These are phyloP conservation scores for Pseudorhiza aurosa DNA, from an alignment of 30 jellyfish, hydroid and myxozoan species.

Conservation along the genomic window DNA sequence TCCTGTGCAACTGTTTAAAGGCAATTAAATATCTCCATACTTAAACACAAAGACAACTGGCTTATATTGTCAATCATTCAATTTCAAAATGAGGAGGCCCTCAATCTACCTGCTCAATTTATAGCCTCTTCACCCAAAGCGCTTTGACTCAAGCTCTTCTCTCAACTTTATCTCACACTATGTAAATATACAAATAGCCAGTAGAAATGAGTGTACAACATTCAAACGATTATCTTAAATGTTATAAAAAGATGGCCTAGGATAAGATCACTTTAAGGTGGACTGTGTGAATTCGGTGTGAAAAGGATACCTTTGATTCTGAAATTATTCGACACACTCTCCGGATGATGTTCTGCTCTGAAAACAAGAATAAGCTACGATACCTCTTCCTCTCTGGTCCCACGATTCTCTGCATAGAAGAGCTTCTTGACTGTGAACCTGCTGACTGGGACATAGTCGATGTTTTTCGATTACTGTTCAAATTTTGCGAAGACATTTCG, in stretches of 20 bases:
- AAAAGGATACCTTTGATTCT: conserved; percentile 75
- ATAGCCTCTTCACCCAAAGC: background rate
- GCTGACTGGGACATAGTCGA: conserved; percentile 73
- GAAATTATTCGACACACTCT: conserved; percentile 72
- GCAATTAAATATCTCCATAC: background rate
- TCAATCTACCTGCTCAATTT: background rate
- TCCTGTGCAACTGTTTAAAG: background rate
- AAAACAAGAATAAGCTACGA: conserved; percentile 61
- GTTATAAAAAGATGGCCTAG: too few species aligned
- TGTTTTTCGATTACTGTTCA: conserved; percentile 54
- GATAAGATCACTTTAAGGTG: too few species aligned
- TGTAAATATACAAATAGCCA: too few species aligned
- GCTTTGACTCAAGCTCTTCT: background rate
- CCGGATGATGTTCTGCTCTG: conserved; percentile 71
- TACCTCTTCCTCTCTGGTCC: conserved; percentile 83
- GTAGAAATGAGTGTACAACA: too few species aligned
- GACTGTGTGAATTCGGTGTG: too few species aligned
- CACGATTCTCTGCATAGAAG: conserved; percentile 74
- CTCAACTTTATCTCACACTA: too few species aligned
- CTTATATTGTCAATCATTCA: background rate
- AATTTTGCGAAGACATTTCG: conserved; percentile 47
- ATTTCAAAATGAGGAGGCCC: background rate
- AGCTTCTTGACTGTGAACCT: conserved; percentile 81
- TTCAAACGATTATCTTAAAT: too few species aligned
- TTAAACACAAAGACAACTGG: background rate